These are phyloP conservation scores for Erebia epiphron DNA, from an alignment of 2,888 invertebrate genomes.

Conservation along the genomic window DNA sequence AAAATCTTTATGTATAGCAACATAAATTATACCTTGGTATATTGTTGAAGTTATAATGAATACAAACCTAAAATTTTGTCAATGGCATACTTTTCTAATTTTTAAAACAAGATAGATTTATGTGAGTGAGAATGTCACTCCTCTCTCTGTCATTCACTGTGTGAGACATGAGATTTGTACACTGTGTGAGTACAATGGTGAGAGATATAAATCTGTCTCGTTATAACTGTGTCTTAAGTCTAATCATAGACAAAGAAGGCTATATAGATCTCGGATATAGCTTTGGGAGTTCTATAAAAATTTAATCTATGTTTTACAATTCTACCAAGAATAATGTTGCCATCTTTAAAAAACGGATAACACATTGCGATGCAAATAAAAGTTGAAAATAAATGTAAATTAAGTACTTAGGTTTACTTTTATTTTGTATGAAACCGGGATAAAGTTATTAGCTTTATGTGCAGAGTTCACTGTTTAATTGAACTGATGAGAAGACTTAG, in stretches of 20 bases:
- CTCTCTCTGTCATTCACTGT: no score
- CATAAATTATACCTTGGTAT: no score
- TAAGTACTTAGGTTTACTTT: slow-evolving; percentile 42
- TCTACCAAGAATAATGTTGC: slow-evolving; percentile 33
- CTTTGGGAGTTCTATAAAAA: slow-evolving; percentile 5
- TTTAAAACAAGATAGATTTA: no score
- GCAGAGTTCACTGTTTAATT: slow-evolving; percentile 31
- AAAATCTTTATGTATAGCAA: not conserved
- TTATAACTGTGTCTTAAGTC: no score
- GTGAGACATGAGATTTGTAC: no score
- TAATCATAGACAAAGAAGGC: no score
- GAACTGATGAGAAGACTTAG: slow-evolving; percentile 27
- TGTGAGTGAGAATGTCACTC: no score
- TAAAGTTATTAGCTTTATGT: slow-evolving; percentile 34
- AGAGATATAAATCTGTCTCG: no score
- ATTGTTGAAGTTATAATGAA: no score
- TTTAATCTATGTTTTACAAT: not conserved
- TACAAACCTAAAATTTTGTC: no score
- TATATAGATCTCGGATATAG: not conserved
- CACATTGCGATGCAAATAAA: slow-evolving; percentile 30
- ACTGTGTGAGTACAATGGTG: no score
- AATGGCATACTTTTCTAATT: no score
- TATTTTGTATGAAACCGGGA: slow-evolving; percentile 37
- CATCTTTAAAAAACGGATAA: slow-evolving; percentile 29
- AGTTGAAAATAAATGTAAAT: slow-evolving; percentile 37